Conservation (phyloP, 2,113 vertebrate species). For the Dascyllus trimaculatus region DNA sequence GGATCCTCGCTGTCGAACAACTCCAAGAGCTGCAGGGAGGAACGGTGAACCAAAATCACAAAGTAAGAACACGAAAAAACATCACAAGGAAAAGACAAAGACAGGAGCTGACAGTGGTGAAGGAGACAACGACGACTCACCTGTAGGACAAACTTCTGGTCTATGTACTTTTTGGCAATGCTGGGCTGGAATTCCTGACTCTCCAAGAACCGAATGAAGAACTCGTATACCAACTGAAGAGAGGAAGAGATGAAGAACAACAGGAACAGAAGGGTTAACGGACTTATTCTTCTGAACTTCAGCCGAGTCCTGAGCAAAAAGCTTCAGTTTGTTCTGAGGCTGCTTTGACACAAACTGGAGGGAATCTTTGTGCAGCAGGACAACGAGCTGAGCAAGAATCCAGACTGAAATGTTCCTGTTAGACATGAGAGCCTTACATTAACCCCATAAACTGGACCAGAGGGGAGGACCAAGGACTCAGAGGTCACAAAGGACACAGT, state of each 20-base stretch:
- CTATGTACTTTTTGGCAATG: conserved; percentile 99
- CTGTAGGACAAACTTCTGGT: conserved; percentile 99
- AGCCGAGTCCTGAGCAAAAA: neutral
- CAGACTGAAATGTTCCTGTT: no score
- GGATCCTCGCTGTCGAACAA: conserved; percentile 99
- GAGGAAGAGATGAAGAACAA: conserved; percentile 24
- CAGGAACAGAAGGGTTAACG: neutral
- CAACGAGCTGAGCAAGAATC: conserved; percentile 6
- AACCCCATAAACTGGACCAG: conserved; percentile 6
- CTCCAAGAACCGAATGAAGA: conserved; percentile 99
- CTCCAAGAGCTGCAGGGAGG: conserved; percentile 91
- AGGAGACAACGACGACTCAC: conserved; percentile 80
- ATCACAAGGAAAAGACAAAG: neutral
- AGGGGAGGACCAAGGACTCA: conserved; percentile 11
- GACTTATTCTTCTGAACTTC: neutral
- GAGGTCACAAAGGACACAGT: conserved; percentile 24
- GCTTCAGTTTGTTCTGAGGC: neutral
- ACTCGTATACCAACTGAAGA: conserved; percentile 97
- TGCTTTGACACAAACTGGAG: neutral
- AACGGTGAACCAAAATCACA: neutral
- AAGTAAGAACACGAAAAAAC: neutral
- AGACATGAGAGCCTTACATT: no score
- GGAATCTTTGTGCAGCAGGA: neutral
- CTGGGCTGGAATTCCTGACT: conserved; percentile 99
- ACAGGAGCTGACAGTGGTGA: no score